A percentile compares a stretch with the other conserved stretches of the same genome.
Conservation (phyloP, 2,113 vertebrate genomes). For the Podocnemis expansa region DNA sequence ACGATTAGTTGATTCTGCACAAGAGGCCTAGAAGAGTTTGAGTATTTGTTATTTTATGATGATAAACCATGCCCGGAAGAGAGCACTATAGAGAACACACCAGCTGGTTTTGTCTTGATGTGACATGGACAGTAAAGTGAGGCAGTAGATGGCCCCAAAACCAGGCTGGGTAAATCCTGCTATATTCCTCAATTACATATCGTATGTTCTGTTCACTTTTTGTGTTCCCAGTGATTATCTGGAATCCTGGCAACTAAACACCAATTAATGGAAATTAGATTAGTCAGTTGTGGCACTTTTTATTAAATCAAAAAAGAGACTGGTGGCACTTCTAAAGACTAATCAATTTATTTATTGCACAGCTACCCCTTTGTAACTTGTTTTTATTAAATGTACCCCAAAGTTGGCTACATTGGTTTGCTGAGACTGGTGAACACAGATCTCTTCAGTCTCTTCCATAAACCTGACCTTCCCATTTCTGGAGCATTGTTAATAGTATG, state of each 20-base stretch:
- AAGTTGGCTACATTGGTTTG: background rate
- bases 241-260: background rate
- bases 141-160: background rate
- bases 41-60: background rate
- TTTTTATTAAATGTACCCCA: background rate
- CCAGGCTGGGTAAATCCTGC: slow-evolving; percentile 2
- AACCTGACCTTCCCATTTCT: slow-evolving; percentile 8
- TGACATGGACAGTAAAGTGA: background rate
- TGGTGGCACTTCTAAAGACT: no score
- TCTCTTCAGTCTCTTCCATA: background rate
- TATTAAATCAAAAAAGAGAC: no score
- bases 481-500: background rate
- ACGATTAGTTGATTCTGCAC: background rate
- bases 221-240: slow-evolving; percentile 17
- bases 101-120: background rate
- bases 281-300: background rate
- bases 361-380: no score
- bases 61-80: background rate
- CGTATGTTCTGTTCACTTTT: slow-evolving; percentile 28
- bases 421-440: background rate
- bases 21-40: background rate
- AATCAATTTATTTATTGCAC: no score
- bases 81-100: background rate
- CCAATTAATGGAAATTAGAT: slow-evolving; percentile 23
- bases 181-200: slow-evolving; percentile 2